Base-by-base conservation (phyloP, 1,140 invertebrate genomes). In the Ceratina australensis region DNA sequence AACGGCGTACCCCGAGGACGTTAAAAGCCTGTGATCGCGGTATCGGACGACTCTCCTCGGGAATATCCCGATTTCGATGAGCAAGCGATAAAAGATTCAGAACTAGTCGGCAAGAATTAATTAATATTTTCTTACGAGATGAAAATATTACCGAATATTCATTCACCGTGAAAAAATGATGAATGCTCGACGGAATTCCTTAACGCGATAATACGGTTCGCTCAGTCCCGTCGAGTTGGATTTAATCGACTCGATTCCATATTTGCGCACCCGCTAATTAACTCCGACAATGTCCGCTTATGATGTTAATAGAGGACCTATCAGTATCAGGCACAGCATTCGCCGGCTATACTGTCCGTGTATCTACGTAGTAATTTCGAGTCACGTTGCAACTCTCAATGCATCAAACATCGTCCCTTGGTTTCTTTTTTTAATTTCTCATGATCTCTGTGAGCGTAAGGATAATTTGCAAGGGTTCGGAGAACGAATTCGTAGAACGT, bases 1-100 rank as follows among this genome's bases (percentile, higher is more conserved):
- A 8, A 67, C 56, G 3, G 33, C 56, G 71, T 63, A 78, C 72
- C 47, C 61, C 18, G 52, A 50, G 63, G 64, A 49, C 72, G 47
- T 66, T 57, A 67, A 79, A 60, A 20, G 47, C 24, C 24, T 49
- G 33, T 22, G 42, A 73, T 78, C 67, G 57, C 4, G 22, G 15
- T 5, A 13, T 2, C 65, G 12, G 26, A 47, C 15, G 24, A 42
- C 33, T n/a, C 56, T 50, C 69, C 0, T 18, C 56, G 24, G 16
- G 16, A 68, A 15, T 49, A 4, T 33, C 22, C 42, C 5, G 50
- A 68, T 59, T n/a, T 33, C 24, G 42, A 59, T 56, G 18, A 59
- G 47, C 20, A 2, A 8, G n/a, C 22, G 33, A 59, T 47, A 26
- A 72, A 24, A 42, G 67, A 50, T 22, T 33, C 5, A 0, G 33